phyloP scores from a whole-genome alignment of 2,888 invertebrate genomes.

The Acronicta alni region DNA sequence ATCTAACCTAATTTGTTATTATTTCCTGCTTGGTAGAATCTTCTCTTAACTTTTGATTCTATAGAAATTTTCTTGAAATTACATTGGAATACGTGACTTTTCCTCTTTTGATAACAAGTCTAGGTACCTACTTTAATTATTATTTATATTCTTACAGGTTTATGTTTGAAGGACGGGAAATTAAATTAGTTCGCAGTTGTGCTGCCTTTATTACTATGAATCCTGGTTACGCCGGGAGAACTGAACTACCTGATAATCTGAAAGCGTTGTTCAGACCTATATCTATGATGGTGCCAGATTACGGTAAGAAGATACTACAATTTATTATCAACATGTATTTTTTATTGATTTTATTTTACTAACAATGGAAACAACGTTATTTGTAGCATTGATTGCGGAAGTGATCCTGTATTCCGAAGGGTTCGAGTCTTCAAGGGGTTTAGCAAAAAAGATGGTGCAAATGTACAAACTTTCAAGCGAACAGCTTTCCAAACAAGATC shows the following conservation, averaged over 20 bases:
- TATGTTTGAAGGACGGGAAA: slow-evolving; percentile 96
- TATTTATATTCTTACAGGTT: slow-evolving; percentile 88
- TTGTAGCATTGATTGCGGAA: slow-evolving; percentile 94
- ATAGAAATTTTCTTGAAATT: no score
- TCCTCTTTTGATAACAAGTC: background rate
- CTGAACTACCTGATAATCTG: slow-evolving; percentile 96
- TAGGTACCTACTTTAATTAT: no score
- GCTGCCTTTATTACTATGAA: slow-evolving; percentile 98
- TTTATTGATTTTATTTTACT: no score
- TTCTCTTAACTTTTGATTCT: no score
- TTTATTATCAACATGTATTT: background rate
- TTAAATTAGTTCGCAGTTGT: slow-evolving; percentile 94
- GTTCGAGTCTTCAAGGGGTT: slow-evolving; percentile 95
- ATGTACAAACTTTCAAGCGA: slow-evolving; percentile 98
- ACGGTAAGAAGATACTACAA: slow-evolving; percentile 87
- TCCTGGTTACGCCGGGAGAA: slow-evolving; percentile 96
- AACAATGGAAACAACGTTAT: background rate
- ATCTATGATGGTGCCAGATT: slow-evolving; percentile 98
- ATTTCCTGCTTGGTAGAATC: no score
- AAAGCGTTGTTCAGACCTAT: slow-evolving; percentile 96
- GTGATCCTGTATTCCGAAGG: slow-evolving; percentile 98
- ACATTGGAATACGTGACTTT: no score
- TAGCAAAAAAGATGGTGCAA: slow-evolving; percentile 97
- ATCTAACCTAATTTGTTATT: no score
- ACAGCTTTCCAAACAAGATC: slow-evolving; percentile 97